phyloP scores from a whole-genome alignment of 2,888 invertebrate species.

The Sinohyriopsis cumingii region DNA sequence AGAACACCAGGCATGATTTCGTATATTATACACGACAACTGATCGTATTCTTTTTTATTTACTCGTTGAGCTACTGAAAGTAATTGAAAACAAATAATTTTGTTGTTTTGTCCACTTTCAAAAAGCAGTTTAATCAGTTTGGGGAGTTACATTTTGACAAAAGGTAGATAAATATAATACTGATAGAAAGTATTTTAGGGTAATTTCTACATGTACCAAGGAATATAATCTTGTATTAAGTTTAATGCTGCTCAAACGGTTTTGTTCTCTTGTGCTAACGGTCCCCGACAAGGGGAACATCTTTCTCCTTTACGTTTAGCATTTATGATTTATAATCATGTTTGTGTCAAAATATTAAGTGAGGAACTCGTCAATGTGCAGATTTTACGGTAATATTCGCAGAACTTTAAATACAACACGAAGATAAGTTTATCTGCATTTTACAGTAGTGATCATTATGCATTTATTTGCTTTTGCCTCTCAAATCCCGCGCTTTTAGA shows the following conservation, averaged over 20 bases:
- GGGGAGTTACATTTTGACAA: neutral
- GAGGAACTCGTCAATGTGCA: too few species aligned
- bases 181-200: neutral
- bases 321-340: neutral
- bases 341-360: too few species aligned
- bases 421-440: too few species aligned
- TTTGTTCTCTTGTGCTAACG: neutral
- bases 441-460: too few species aligned
- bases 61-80: too few species aligned
- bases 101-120: neutral
- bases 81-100: too few species aligned
- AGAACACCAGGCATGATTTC: neutral
- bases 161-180: neutral
- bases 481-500: too few species aligned
- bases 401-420: too few species aligned
- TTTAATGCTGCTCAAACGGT: neutral
- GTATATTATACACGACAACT: neutral
- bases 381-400: too few species aligned
- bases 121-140: neutral
- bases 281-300: neutral
- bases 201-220: constrained; percentile 4
- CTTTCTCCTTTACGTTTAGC: constrained; percentile 3
- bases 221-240: constrained; percentile 3
- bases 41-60: too few species aligned
- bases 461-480: too few species aligned